Conservation (phyloP, 2,113 vertebrate species). For the Lipotes vexillifer region DNA sequence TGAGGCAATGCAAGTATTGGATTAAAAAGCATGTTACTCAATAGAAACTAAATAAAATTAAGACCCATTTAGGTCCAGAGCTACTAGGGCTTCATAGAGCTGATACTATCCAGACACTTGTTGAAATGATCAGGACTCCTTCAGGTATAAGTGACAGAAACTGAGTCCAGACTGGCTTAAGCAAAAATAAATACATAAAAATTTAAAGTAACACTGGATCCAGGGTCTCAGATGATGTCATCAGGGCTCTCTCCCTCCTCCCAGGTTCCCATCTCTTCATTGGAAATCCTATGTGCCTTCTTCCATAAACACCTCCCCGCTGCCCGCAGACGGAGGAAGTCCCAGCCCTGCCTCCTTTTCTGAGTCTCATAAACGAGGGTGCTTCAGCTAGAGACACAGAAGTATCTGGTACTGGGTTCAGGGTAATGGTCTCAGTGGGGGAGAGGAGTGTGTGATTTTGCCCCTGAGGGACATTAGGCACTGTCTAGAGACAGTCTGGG, state of each 20-base stretch:
- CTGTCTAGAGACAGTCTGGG: background rate
- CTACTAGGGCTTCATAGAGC: background rate
- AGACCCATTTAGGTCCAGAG: background rate
- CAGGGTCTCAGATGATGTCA: background rate
- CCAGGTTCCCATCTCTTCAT: background rate
- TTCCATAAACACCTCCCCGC: too few species aligned
- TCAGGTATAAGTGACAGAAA: background rate
- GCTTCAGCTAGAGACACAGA: background rate
- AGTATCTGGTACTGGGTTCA: background rate
- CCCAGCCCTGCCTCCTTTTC: too few species aligned
- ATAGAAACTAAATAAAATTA: background rate
- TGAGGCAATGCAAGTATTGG: background rate
- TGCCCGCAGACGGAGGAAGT: background rate
- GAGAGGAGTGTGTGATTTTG: background rate
- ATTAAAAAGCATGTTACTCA: background rate
- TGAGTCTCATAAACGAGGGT: background rate
- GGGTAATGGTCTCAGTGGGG: background rate
- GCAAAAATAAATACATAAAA: background rate
- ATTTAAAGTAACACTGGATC: background rate
- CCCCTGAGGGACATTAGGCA: background rate
- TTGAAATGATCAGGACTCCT: background rate
- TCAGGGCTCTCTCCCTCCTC: too few species aligned
- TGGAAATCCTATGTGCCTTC: background rate
- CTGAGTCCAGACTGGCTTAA: background rate
- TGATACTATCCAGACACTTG: background rate